Evolutionary conservation across 1,140 invertebrate genomes (phyloP), one percentile per base, ranked within the genome.

Genomic region (Ectropis grisescens): DNA sequence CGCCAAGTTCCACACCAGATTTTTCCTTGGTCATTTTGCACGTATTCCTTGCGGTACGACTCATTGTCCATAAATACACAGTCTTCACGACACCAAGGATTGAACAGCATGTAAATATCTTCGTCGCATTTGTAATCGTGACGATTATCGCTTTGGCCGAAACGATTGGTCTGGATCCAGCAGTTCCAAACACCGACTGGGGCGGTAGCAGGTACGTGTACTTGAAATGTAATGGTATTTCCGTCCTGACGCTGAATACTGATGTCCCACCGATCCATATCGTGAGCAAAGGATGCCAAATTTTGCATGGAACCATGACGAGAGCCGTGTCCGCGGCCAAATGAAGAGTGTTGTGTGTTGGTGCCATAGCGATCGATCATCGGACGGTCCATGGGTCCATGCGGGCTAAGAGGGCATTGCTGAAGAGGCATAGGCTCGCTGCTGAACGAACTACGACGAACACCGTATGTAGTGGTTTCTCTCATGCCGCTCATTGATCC

Each of bases 71-170:
- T 85, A 68, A 87, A 91, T 7, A 91, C 90, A 2, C 76, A 44
- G 59, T 91, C 89, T 33, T 87, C 88, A 59, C 76, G 69, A 68
- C 87, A 89, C 92, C 92, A 95, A 1, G 92, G 91, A 79, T 96
- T 96, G 69, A 94, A 93, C 2, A 93, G 57, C 13, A 93, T 84
- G 60, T 89, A 92, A 37, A 92, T 83, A 12, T 87, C 85, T 51
- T 86, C 83, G 42, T 85, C 84, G 34, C 80, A 84, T 62, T 85
- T 85, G 57, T 84, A 85, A 45, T 85, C 84, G 33, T 82, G 70
- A 22, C 83, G 71, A 46, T 82, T 82, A 29, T 82, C 81, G 13
- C 78, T 79, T 37, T 83, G 69, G 11, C 85, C 85, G 29, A 64
- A 58, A 15, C 84, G 80, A 32, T 85, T 84, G 4, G 88, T 88